Conservation (phyloP, 2,888 invertebrate species). For the Conops quadrifasciatus region DNA sequence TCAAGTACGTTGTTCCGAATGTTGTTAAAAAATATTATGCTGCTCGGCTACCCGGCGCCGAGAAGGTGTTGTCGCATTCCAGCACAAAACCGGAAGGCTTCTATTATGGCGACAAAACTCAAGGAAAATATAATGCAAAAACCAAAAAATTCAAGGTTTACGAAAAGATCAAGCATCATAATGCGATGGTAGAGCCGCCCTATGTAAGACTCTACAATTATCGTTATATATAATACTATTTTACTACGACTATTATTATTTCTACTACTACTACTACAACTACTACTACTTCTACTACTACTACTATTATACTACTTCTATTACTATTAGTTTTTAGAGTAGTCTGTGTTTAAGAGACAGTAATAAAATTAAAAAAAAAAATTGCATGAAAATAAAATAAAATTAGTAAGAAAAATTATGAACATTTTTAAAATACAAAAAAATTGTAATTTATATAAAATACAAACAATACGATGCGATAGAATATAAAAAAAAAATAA, state of each 20-base stretch:
- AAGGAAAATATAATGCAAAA: constrained; percentile 64
- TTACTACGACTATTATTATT: constrained; percentile 18
- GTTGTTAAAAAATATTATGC: constrained; percentile 62
- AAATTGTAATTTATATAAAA: no score
- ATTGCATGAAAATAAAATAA: constrained; percentile 15
- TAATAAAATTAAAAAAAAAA: no score
- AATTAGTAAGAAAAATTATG: no score
- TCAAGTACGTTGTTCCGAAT: constrained; percentile 62
- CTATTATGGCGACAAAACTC: constrained; percentile 56
- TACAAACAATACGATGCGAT: no score
- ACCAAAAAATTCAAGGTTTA: constrained; percentile 63
- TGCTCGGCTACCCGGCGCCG: constrained; percentile 51
- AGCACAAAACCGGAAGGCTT: constrained; percentile 39
- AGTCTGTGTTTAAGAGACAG: background rate
- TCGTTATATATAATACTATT: constrained; percentile 39
- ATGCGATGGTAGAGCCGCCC: constrained; percentile 46
- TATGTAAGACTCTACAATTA: constrained; percentile 59
- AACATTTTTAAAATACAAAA: no score
- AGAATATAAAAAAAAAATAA: no score
- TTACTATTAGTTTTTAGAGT: background rate
- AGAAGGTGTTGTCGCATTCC: constrained; percentile 34
- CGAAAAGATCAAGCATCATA: constrained; percentile 59
- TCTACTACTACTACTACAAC: constrained; percentile 20
- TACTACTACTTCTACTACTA: constrained; percentile 23
- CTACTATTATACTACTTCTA: constrained; percentile 23